Base-by-base conservation (phyloP, 2,797 vertebrate species). In the Zalophus californianus region DNA sequence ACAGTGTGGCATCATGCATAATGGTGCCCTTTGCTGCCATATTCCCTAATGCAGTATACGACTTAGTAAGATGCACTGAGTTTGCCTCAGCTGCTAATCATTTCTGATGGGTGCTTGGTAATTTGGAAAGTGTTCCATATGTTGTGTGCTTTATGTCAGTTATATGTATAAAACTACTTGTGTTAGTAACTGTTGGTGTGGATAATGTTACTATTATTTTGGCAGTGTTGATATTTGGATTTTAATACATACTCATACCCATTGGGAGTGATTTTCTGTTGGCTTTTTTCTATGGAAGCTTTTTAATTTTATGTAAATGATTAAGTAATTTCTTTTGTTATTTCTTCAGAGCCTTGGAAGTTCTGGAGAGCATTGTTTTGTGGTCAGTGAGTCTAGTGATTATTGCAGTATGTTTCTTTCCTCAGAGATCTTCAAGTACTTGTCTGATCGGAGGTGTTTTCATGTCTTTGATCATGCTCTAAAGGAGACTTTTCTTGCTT, bases 1-100 rank as follows among this genome's bases (percentile, higher is more conserved):
- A 48, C 80, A 73, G 23, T 5, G 1, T 12, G 25, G 12, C 0
- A 1, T 41, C 16, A 0, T 1, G 3, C 8, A 3, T 4, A 9
- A 23, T 7, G 20, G 20, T 79, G 3, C 66, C 54, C 11, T 73
- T 54, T 54, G 52, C 60, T 27, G 16, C 29, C 20, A 0, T 27
- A 11, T 54, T 60, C 20, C 62, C 78, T 58, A 4, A 27, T 62
- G 32, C 23, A 15, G 1, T 29, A 25, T 6, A 83, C 25, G 50
- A 18, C 66, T 9, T 3, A 0, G 6, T 32, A 29, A 38, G 64
- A 66, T 32, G 11, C 32, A 8, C 10, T 27, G 50, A 60, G 1
- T 56, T 54, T 79, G 32, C 54, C 62, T 29, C 16, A 29, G 3
- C 4, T 5, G 12, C 70, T 54, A 8, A 4, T 48, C 18, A 1